Conservation (phyloP, 2,888 invertebrate species). For the Apotomis betuletana region DNA sequence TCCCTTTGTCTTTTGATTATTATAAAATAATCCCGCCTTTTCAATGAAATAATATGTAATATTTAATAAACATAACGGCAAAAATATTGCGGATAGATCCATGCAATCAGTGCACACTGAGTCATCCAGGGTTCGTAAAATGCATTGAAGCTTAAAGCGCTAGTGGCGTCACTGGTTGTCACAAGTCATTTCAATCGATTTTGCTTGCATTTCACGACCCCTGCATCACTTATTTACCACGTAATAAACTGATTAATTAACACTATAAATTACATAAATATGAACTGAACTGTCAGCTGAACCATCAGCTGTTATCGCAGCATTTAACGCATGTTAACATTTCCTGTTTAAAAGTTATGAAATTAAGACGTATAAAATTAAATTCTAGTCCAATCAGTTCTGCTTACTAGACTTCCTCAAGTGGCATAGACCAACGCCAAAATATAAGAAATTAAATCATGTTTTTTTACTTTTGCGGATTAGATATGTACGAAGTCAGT, state of each 20-base stretch:
- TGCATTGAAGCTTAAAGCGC: too few relatives aligned
- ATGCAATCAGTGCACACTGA: neutral
- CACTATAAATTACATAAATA: conserved; percentile 8
- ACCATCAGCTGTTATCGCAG: conserved; percentile 24
- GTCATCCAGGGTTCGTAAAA: too few relatives aligned
- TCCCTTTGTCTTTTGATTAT: too few relatives aligned
- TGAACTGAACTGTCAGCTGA: neutral
- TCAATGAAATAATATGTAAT: neutral
- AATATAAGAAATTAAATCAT: neutral
- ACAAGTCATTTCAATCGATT: too few relatives aligned
- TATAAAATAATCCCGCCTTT: too few relatives aligned
- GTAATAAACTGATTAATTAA: conserved; percentile 1
- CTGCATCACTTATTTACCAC: too few relatives aligned
- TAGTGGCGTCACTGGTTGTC: too few relatives aligned
- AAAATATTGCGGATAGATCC: too few relatives aligned
- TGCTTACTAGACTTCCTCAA: neutral
- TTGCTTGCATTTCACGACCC: too few relatives aligned
- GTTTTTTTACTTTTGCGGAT: too few relatives aligned
- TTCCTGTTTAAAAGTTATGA: conserved; percentile 25
- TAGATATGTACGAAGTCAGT: too few relatives aligned
- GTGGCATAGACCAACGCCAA: conserved; percentile 2
- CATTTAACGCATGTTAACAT: conserved; percentile 24
- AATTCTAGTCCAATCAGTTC: conserved; percentile 11
- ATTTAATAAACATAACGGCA: neutral
- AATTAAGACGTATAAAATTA: conserved; percentile 20